phyloP scores from a whole-genome alignment of 2,888 invertebrate genomes.

The Conops quadrifasciatus region DNA sequence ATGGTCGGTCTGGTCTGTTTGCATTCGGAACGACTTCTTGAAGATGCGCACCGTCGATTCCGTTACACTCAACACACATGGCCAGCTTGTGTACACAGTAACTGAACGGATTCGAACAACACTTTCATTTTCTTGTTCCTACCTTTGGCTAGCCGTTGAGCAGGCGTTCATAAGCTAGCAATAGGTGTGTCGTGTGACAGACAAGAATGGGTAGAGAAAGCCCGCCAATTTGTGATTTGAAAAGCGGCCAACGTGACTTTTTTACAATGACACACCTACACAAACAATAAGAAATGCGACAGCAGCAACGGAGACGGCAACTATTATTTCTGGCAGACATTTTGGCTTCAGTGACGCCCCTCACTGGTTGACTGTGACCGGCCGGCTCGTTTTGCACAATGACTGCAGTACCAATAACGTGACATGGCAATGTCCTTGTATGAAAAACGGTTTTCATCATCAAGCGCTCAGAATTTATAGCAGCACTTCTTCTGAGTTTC shows the following conservation, averaged over 20 bases:
- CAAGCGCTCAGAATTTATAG: constrained; percentile 54
- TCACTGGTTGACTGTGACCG: not conserved
- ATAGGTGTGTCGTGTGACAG: constrained; percentile 33
- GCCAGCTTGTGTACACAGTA: constrained; percentile 30
- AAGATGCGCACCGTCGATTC: constrained; percentile 19
- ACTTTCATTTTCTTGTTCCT: constrained; percentile 67
- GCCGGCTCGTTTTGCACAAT: constrained; percentile 43
- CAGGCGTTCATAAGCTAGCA: constrained; percentile 56
- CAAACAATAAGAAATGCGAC: no score
- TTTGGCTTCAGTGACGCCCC: not conserved
- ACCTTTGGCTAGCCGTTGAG: constrained; percentile 65
- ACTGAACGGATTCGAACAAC: constrained; percentile 49
- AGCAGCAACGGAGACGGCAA: constrained; percentile 4
- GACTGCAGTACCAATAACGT: constrained; percentile 42
- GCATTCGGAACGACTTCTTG: constrained; percentile 25
- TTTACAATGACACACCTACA: no score
- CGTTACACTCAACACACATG: constrained; percentile 25
- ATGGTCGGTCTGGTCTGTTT: constrained; percentile 28
- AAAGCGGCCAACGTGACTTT: no score
- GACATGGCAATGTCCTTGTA: constrained; percentile 65
- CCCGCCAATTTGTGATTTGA: not conserved
- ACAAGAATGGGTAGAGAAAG: not conserved
- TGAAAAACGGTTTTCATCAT: constrained; percentile 63
- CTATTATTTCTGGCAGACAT: not conserved
- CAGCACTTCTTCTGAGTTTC: constrained; percentile 26